These are phyloP conservation scores for Mesitornis unicolor DNA, from an alignment of 2,113 vertebrate species.

Conservation along the genomic window DNA sequence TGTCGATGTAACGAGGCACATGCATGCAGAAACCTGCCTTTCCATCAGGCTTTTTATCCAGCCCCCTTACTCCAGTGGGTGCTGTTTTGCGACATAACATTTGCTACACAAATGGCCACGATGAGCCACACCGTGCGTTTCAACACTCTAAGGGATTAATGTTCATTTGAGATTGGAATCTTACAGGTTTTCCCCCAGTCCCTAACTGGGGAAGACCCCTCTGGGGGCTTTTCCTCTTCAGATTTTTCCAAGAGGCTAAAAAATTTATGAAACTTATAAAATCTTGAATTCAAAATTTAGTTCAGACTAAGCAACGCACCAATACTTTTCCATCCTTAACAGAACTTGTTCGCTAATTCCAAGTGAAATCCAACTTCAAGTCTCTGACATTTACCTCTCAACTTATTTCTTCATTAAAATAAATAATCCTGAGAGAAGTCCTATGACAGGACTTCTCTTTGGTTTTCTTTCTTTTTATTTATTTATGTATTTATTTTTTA, in stretches of 20 bases:
- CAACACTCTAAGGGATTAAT: rapidly evolving
- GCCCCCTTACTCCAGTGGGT: not conserved
- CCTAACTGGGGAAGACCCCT: rapidly evolving
- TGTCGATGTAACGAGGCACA: not conserved
- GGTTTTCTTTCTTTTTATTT: not conserved
- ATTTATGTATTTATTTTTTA: no score
- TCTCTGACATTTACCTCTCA: not conserved
- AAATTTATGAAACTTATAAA: not conserved
- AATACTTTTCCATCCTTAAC: not conserved
- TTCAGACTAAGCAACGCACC: not conserved
- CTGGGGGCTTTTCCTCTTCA: not conserved
- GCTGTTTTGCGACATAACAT: not conserved
- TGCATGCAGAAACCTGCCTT: not conserved
- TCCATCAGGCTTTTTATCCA: not conserved
- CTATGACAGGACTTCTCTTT: not conserved
- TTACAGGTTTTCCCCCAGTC: not conserved
- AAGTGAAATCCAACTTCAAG: not conserved
- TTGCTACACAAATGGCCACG: rapidly evolving
- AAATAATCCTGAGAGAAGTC: not conserved
- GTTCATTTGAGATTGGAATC: not conserved
- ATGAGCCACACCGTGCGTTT: not conserved
- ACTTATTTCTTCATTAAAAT: not conserved
- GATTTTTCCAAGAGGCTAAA: not conserved
- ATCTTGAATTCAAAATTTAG: not conserved
- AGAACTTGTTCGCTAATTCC: not conserved